Evolutionary conservation across 92 coral and sea anemone genomes (phyloP), one percentile per base, ranked within the genome.

Genomic region (Virgularia gustaviana): DNA sequence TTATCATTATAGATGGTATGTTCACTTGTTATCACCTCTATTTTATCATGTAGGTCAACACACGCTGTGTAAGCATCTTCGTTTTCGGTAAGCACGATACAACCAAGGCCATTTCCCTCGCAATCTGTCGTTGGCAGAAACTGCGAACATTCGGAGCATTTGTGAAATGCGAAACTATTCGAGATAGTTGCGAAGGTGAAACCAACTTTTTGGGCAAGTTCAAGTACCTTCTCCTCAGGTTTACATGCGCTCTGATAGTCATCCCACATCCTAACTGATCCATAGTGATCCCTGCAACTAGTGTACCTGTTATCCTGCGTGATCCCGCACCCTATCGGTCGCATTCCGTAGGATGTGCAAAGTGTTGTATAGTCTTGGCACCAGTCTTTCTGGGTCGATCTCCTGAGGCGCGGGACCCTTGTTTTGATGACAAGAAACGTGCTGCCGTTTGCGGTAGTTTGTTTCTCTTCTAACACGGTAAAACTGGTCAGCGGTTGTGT

Each of bases 341-440:
- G 80, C 24, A 73, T 62, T 38, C 84, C 88, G 31, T 84, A 79
- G 2, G 88, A 78, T 18, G 73, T 81, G 45, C 88, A 84, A 18
- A 84, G 78, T 49, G 36, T 73, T 31, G 60, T 49, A 23, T 79
- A 84, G 62, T 84, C 88, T 29, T 78, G 67, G 44, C 88, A 84
- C 88, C 88, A 84, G 68, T 59, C 58, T 58, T 84, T 78, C 47
- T 84, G 88, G 4, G 19, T 45, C 16, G 87, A 77, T 12, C 20
- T 43, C 7, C 81, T 68, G 41, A 73, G 29, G n/a, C 10, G 19
- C 42, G 88, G 81, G 4, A 84, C 68, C 29, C 36, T 72, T 15
- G 88, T 78, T 32, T 64, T 79, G 24, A 79, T 57, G 12, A 61
- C 81, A 29, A 78, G 18, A 33, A 30, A 79, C n/a, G 20, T 36